Base-by-base conservation (phyloP, 2,888 invertebrate genomes). In the Acheta domesticus region DNA sequence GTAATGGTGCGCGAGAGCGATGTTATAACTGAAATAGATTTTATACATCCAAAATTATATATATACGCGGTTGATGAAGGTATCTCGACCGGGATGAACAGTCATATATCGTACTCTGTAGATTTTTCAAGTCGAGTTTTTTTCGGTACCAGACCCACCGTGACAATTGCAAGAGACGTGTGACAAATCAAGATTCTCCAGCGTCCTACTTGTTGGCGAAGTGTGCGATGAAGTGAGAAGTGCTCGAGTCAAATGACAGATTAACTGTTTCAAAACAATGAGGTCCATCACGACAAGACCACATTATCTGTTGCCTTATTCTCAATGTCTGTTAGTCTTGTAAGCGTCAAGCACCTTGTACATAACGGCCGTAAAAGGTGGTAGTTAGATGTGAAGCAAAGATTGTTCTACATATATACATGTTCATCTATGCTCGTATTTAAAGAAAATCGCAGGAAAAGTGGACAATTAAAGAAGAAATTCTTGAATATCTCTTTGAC, bases 271-370 rank as follows among this genome's bases (percentile, higher is more conserved):
- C n/a, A 23, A 79, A 36, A 36, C 36, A 79, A n/a, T 75, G 79
- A 75, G 75, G 48, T 48, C 73, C 62, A 77, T 48, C 23, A 62
- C 48, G 21, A 77, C 36, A 21, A 75, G 79, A 79, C 77, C 77
- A 79, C 77, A 76, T 78, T 80, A 77, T 77, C 74, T 81, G 80
- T 81, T 81, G 81, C 81, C 80, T 81, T 81, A 81, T 78, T 81
- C 78, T 81, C 48, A 48, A 76, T 81, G 81, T 80, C 19, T 73
- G 62, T 62, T 62, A 62, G 62, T 62, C 62, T 62, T 62, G 62
- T 62, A 62, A 62, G 62, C 62, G 62, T 62, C 62, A 62, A 19
- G 14, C 62, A 62, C 62, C 62, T 62, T 62, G 62, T 62, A 62
- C 62, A 62, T 62, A 62, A 14, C 14, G 62, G 62, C n/a, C 62